These are phyloP conservation scores for Takifugu flavidus DNA, from an alignment of 2,113 vertebrate species.

Conservation along the genomic window DNA sequence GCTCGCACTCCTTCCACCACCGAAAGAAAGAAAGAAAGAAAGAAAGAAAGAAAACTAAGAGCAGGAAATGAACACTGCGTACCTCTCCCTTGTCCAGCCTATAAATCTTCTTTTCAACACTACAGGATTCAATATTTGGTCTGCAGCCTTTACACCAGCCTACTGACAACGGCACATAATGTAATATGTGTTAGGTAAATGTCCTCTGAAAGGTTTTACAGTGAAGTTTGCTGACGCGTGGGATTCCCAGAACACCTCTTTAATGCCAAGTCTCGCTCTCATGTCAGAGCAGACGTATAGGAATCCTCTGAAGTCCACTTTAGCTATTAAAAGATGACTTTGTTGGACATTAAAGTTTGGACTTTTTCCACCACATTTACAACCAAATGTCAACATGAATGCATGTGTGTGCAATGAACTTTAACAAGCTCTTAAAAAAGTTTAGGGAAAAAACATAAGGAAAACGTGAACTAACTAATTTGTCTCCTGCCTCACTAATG, in stretches of 20 bases:
- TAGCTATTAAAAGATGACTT: too few species aligned
- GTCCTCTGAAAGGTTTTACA: constrained; percentile 21
- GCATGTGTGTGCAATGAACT: constrained; percentile 45
- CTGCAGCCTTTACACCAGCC: constrained; percentile 19
- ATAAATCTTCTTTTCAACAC: constrained; percentile 35
- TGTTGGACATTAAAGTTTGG: neutral
- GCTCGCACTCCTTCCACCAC: too few species aligned
- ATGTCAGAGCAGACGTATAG: constrained; percentile 10
- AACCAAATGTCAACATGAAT: constrained; percentile 6
- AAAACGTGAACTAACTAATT: too few species aligned
- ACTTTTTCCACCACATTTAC: constrained; percentile 5
- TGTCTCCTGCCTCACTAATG: too few species aligned
- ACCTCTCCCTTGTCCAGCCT: constrained; percentile 2
- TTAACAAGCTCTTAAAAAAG: neutral
- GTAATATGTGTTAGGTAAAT: constrained; percentile 18
- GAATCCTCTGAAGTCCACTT: constrained; percentile 1
- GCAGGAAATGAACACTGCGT: constrained; percentile 42
- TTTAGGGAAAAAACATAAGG: too few species aligned
- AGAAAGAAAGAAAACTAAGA: neutral
- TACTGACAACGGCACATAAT: constrained; percentile 11
- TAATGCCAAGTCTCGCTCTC: constrained; percentile 15
- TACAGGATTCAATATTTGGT: constrained; percentile 2
- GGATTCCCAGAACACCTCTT: constrained; percentile 16
- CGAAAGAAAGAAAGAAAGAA: too few species aligned
- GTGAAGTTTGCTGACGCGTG: constrained; percentile 14